Percentiles rank a stretch among this genome's conserved stretches.
phyloP scores from a whole-genome alignment of 2,888 invertebrate species.

The Noctua pronuba region DNA sequence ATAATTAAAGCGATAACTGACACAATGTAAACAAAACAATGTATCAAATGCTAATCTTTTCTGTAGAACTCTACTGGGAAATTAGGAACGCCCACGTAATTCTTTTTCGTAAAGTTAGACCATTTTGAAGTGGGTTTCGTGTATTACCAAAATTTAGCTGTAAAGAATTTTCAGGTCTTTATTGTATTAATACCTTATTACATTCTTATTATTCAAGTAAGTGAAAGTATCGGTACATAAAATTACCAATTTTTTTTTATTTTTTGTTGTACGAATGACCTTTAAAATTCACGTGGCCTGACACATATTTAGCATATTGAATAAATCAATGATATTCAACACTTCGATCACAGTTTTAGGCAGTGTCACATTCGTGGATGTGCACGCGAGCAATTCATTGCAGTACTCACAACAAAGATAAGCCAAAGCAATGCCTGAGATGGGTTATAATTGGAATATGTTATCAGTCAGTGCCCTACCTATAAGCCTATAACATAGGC shows the following conservation, averaged over 20 bases:
- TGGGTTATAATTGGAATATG: constrained; percentile 57
- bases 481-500: constrained; percentile 21
- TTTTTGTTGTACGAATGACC: constrained; percentile 19
- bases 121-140: constrained; percentile 1
- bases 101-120: constrained; percentile 1
- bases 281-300: constrained; percentile 29
- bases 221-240: constrained; percentile 9
- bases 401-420: constrained; percentile 54
- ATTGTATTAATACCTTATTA: neutral
- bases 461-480: constrained; percentile 63
- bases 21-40: constrained; percentile 44
- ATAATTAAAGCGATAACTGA: constrained; percentile 33
- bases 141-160: neutral
- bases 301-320: constrained; percentile 40
- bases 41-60: constrained; percentile 38
- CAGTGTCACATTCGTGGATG: constrained; percentile 30
- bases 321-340: constrained; percentile 22
- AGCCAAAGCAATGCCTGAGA: constrained; percentile 37
- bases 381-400: constrained; percentile 33
- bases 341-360: constrained; percentile 39
- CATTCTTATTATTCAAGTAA: constrained; percentile 2
- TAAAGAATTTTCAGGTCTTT: neutral
- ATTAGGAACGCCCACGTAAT: constrained; percentile 5
- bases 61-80: constrained; percentile 8
- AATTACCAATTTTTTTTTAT: neutral